These are phyloP conservation scores for Gyrodactylus salaris DNA, from an alignment of 1,140 invertebrate genomes.

Conservation along the genomic window DNA sequence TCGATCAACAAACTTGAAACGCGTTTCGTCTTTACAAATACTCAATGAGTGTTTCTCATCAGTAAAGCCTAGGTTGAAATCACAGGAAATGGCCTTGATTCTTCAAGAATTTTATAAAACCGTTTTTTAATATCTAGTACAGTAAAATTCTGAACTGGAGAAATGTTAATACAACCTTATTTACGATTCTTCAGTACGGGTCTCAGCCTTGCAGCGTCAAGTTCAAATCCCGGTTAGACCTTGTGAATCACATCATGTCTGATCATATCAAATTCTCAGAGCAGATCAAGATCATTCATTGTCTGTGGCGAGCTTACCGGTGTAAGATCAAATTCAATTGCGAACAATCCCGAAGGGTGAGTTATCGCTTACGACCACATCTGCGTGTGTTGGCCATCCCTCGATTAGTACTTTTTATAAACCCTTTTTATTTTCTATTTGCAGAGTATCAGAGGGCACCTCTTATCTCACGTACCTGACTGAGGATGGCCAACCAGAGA, in stretches of 20 bases:
- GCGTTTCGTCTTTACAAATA: too few species aligned
- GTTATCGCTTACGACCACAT: neutral
- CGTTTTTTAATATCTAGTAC: too few species aligned
- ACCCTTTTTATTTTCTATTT: neutral
- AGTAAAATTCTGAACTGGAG: too few species aligned
- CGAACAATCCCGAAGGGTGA: neutral
- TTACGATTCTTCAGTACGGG: neutral
- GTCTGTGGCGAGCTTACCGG: neutral
- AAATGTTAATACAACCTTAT: neutral
- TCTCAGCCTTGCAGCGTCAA: neutral
- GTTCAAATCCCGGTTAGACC: neutral
- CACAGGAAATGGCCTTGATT: too few species aligned
- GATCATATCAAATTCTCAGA: neutral
- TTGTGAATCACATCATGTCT: neutral
- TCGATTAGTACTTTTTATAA: neutral
- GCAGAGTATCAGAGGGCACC: neutral
- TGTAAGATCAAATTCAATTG: neutral
- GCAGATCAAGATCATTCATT: neutral
- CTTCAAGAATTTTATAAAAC: too few species aligned
- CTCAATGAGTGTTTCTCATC: too few species aligned
- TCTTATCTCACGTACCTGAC: neutral
- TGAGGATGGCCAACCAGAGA: too few species aligned
- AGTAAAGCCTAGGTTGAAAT: too few species aligned
- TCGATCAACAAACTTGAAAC: too few species aligned
- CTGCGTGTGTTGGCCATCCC: neutral